phyloP scores from a whole-genome alignment of 2,113 vertebrate species.

The Nymphicus hollandicus region DNA sequence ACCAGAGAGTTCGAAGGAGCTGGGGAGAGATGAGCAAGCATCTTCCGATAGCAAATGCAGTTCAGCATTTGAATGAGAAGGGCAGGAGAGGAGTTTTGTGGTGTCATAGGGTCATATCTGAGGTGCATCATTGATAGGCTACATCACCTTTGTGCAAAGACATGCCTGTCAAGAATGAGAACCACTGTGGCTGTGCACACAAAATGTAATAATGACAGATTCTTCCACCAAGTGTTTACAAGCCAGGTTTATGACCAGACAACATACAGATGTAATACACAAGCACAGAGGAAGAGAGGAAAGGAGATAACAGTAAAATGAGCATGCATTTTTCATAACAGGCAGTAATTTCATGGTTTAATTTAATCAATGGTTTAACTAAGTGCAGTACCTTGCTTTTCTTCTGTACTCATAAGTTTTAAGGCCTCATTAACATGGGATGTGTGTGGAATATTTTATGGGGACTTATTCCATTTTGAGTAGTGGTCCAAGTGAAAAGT shows the following conservation, averaged over 20 bases:
- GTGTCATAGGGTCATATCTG: background rate
- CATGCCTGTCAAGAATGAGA: background rate
- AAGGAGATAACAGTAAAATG: background rate
- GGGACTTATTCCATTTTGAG: background rate
- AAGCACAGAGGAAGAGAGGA: background rate
- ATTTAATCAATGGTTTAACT: slow-evolving; percentile 37
- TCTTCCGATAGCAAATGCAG: background rate
- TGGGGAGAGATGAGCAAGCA: accelerated
- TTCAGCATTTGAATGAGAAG: background rate
- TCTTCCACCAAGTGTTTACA: background rate
- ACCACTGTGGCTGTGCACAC: accelerated
- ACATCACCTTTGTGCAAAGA: background rate
- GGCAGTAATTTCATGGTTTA: slow-evolving; percentile 39
- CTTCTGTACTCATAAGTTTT: background rate
- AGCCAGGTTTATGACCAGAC: background rate
- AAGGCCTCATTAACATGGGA: slow-evolving; percentile 4
- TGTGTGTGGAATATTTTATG: background rate
- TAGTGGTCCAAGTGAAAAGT: background rate
- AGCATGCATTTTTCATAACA: slow-evolving; percentile 34
- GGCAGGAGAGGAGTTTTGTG: background rate
- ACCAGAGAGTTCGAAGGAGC: accelerated
- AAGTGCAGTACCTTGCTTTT: background rate
- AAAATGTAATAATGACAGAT: accelerated
- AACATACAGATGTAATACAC: background rate
- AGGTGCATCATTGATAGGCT: background rate